Evolutionary conservation across 2,113 vertebrate species (phyloP), one percentile per base, ranked within the genome.

Genomic region (Tachuris rubrigastra): DNA sequence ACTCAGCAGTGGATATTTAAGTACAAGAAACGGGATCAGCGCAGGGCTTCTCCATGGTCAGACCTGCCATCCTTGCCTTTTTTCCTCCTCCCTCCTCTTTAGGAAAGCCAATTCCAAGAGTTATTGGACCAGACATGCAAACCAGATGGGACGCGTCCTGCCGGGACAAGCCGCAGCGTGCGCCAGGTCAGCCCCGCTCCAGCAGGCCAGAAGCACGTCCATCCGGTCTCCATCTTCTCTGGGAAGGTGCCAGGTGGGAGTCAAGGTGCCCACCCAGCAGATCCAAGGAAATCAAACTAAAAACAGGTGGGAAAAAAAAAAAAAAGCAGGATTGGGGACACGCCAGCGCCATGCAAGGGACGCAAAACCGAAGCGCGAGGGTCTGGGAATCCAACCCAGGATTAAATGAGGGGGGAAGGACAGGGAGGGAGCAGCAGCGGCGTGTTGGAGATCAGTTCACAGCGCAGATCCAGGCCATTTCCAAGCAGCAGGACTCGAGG

Each of bases 331-430:
- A 74, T 23, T 9, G 1, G 42, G 82, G 68, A 52, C 62, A 53
- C 24, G 60, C 9, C 59, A 95, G 97, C 80, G 93, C 84, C 98
- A 98, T 98, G 98, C 98, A 97, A 59, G 72, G 72, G 35, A 90
- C 0, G 2, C 79, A 42, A 91, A 96, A 95, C 87, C 1, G 9
- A 89, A 95, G 96, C 66, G 0, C 67, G 19, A 82, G 83, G 75
- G 28, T 44, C 50, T 59, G 77, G 28, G 22, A 33, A 14, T 15
- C 71, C 63, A 15, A 3, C 2, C 60, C 28, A 28, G 86, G 84
- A 27, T 12, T 28, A 68, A 93, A 90, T 14, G 14, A 73, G 31
- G 49, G 52, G 53, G 85, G 58, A 42, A 78, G 44, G 55, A 77
- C 27, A 5, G 79, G 46, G 21, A 39, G 60, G 79, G 56, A 86